phyloP scores from a whole-genome alignment of 2,113 vertebrate species.

The Axis porcinus region DNA sequence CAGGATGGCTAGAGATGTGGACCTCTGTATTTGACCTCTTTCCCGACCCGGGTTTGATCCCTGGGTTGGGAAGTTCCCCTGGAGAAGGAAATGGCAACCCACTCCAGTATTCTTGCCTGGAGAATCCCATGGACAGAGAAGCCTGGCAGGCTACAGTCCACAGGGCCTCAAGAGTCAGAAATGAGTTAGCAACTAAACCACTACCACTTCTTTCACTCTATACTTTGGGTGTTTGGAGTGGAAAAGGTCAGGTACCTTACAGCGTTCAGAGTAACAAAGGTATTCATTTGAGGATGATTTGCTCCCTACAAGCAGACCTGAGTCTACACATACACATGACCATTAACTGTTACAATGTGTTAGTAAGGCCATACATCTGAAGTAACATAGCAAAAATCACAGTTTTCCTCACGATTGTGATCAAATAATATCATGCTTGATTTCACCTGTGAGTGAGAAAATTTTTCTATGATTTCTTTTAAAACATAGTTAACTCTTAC shows the following conservation, averaged over 20 bases:
- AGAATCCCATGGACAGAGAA: background rate
- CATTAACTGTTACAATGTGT: background rate
- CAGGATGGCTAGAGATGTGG: background rate
- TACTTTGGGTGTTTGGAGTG: background rate
- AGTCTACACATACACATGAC: background rate
- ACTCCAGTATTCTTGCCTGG: background rate
- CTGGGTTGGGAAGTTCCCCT: accelerated
- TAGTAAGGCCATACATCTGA: background rate
- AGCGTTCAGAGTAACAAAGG: background rate
- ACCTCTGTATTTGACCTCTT: background rate
- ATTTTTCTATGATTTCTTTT: background rate
- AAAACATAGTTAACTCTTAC: background rate
- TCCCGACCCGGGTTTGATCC: accelerated
- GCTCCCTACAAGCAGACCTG: background rate
- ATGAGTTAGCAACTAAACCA: background rate
- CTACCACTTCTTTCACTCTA: background rate
- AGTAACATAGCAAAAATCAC: background rate
- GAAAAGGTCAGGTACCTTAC: background rate
- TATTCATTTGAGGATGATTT: background rate
- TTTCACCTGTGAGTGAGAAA: background rate
- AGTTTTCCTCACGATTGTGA: background rate
- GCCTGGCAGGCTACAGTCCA: background rate
- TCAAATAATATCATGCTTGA: background rate
- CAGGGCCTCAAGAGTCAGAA: accelerated
- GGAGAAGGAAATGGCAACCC: background rate